Evolutionary conservation across 2,113 vertebrate genomes (phyloP), one percentile per base, ranked within the genome.

Genomic region (Suncus etruscus): DNA sequence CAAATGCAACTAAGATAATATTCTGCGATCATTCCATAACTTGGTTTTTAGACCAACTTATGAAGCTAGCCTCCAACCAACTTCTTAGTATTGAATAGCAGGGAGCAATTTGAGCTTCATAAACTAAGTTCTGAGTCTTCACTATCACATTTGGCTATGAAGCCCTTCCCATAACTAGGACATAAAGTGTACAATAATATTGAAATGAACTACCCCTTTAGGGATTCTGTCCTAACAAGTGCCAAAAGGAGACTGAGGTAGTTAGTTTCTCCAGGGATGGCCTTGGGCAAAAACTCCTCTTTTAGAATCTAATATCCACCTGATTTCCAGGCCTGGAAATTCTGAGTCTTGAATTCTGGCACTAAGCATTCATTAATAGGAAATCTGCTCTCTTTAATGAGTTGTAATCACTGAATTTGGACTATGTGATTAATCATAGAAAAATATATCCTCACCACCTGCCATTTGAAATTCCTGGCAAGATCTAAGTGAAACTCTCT

Each of bases 301-400:
- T 63, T 29, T 24, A 68, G 58, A 87, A 66, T 47, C 32, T 72
- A 0, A 0, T 0, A 6, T 92, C 66, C 29, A 80, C 75, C 29
- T 8, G 3, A 24, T 70, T 3, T 0, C 83, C 70, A 85, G 50
- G 31, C 77, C 86, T 12, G 29, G 0, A 92, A 51, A 69, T 16
- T 84, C 29, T 18, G 4, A 47, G 66, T 47, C 54, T 76, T 9
- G 0, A n/a, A 86, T 1, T n/a, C 45, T 86, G 95, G 90, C 88
- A 83, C 77, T 16, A 69, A 79, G 39, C 0, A 0, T 32, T 89
- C 75, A 70, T 82, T 94, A 91, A 83, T 86, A 73, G 94, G 77
- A 92, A 95, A 94, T 79, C 48, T 80, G 75, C 24, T 96, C 89
- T 79, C 91, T 95, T 92, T 93, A 91, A 95, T 91, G 95, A 72